phyloP scores from a whole-genome alignment of 2,888 invertebrate genomes.

The Noctua pronuba region DNA sequence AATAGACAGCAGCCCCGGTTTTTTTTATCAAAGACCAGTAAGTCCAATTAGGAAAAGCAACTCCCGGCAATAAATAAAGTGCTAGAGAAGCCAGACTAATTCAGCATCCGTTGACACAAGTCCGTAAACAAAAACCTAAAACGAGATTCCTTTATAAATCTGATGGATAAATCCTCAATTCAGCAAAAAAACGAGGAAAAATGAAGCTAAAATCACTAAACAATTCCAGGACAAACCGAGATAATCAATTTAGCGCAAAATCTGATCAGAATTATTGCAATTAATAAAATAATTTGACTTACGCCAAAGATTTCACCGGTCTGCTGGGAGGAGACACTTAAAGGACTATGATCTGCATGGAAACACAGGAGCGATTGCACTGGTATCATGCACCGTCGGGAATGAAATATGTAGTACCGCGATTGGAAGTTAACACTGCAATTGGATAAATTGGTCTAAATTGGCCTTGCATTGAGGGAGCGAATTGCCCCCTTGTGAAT shows the following conservation, averaged over 20 bases:
- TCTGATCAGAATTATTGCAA: background rate
- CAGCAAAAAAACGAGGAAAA: background rate
- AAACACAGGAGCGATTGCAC: conserved; percentile 48
- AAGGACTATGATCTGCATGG: conserved; percentile 30
- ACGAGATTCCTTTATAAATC: background rate
- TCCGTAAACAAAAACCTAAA: background rate
- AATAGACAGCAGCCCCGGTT: background rate
- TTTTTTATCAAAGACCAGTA: background rate
- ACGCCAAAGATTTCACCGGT: conserved; percentile 28
- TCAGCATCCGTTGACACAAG: background rate
- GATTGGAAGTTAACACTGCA: conserved; percentile 62
- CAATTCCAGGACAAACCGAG: background rate
- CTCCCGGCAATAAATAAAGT: background rate
- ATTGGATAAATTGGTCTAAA: conserved; percentile 66
- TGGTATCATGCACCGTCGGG: conserved; percentile 43
- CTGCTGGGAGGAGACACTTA: background rate
- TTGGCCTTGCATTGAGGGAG: conserved; percentile 65
- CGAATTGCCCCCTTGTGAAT: conserved; percentile 62
- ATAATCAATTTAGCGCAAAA: background rate
- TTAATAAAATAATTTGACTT: conserved; percentile 37
- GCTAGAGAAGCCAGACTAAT: background rate
- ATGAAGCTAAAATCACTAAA: background rate
- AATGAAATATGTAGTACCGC: conserved; percentile 45
- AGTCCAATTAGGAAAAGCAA: background rate
- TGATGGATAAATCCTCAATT: background rate